Evolutionary conservation across 2,888 invertebrate genomes (phyloP).

Genomic region (Campoplex capitator): DNA sequence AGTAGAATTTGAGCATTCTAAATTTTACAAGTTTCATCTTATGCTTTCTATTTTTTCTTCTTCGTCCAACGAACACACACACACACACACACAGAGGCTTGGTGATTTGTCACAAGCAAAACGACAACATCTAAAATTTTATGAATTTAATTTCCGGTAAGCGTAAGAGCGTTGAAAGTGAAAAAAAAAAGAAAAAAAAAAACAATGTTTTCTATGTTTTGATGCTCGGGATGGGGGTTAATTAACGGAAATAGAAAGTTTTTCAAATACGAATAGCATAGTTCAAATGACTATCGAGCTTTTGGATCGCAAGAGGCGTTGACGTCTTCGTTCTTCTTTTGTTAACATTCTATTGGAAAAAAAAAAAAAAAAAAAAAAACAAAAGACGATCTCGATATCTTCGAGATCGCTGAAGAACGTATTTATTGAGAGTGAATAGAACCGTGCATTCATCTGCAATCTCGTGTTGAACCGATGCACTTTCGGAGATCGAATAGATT

Average conservation of each 20-base stretch:
- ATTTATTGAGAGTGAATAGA: slow-evolving; percentile 49
- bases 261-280: not conserved
- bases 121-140: no score
- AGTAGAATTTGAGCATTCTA: slow-evolving; percentile 81
- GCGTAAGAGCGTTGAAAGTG: not conserved
- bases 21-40: not conserved
- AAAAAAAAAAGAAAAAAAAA: not conserved
- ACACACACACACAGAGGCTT: not conserved
- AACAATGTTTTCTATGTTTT: not conserved
- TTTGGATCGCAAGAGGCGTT: slow-evolving; percentile 37
- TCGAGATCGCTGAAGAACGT: slow-evolving; percentile 60
- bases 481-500: not conserved
- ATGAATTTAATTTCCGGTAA: not conserved
- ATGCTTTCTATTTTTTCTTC: not conserved
- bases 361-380: slow-evolving; percentile 53
- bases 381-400: slow-evolving; percentile 61
- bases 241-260: not conserved
- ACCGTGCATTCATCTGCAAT: not conserved
- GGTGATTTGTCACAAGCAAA: not conserved
- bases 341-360: slow-evolving; percentile 63
- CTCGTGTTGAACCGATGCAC: not conserved
- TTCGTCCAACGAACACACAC: not conserved
- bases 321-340: slow-evolving; percentile 58
- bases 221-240: not conserved
- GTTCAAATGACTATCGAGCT: slow-evolving; percentile 1